Evolutionary conservation across 2,888 invertebrate genomes (phyloP), one percentile per base, ranked within the genome.

Genomic region (Yponomeuta evonymella): DNA sequence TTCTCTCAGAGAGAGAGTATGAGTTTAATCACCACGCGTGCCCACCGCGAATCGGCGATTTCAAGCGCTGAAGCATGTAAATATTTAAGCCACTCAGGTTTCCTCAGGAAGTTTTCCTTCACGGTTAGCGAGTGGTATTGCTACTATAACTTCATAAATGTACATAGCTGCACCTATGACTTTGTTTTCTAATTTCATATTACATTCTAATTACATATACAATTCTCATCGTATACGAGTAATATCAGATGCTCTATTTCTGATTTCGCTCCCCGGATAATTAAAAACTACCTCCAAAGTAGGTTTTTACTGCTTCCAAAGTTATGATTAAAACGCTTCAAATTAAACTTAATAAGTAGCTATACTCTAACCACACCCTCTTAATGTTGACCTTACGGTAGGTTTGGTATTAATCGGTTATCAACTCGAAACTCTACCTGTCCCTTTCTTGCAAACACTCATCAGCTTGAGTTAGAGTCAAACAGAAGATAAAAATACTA

Each of bases 341-440:
- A 85, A 87, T 86, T 83, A 84, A 78, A 83, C 79, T 83, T 90
- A 90, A 90, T 90, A 79, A 89, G 83, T 77, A 84, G 89, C 84
- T 89, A 29, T 79, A 79, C 75, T 75, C 73, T 76, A 73, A 82
- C 86, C 86, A 87, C 90, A 83, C 90, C 90, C 85, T 77, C 75
- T 83, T 85, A 87, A 85, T 86, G 82, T 79, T 75, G 72, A 78
- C 80, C 82, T 82, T 84, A 78, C 78, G 79, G 30, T 65, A 58
- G 51, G 51, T 58, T 58, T 15, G 15, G 15, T 58, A 58, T 58
- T 58, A 58, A 58, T 58, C 51, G 51, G 51, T 58, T 58, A 15
- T 58, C 15, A 58, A 58, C 51, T 58, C 15, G 5, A 15, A 58
- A 58, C 51, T 58, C 51, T 58, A 58, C 15, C 51, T 58, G 5